Percentiles rank a stretch among this genome's conserved stretches.
Conservation (phyloP, 2,113 vertebrate species). For the Gnathonemus longibarbis region DNA sequence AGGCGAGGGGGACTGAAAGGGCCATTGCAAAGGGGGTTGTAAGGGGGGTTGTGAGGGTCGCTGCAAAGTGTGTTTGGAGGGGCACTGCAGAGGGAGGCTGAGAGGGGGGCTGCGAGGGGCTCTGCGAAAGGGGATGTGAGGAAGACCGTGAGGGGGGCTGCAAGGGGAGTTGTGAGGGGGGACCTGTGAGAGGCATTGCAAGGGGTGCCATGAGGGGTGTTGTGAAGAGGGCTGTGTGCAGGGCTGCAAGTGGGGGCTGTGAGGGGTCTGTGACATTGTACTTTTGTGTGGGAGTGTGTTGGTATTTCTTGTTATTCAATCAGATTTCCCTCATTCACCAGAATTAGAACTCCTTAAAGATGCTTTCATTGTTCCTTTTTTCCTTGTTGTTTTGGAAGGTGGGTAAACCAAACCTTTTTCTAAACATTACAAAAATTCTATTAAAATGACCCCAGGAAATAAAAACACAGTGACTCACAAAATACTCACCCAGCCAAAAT, state of each 20-base stretch:
- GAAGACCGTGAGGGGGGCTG: neutral
- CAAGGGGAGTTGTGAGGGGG: neutral
- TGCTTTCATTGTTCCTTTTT: neutral
- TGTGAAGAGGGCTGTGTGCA: neutral
- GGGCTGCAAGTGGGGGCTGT: neutral
- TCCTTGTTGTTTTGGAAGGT: neutral
- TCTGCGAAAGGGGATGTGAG: neutral
- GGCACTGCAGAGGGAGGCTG: no score
- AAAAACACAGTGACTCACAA: neutral
- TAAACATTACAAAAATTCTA: neutral
- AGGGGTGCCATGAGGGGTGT: neutral
- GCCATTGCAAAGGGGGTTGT: neutral
- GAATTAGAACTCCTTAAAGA: neutral
- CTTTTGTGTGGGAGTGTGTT: neutral
- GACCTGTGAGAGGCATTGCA: neutral
- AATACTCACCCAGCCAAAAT: neutral
- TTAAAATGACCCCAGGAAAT: neutral
- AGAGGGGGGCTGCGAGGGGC: no score
- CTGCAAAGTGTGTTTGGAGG: no score
- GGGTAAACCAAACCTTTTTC: neutral
- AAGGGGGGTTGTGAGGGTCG: neutral
- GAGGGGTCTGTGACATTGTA: neutral
- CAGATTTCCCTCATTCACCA: neutral
- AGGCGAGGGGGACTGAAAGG: neutral
- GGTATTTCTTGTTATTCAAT: neutral